Evolutionary conservation across 1,140 invertebrate species (phyloP).

Genomic region (Drosophila arizonae): DNA sequence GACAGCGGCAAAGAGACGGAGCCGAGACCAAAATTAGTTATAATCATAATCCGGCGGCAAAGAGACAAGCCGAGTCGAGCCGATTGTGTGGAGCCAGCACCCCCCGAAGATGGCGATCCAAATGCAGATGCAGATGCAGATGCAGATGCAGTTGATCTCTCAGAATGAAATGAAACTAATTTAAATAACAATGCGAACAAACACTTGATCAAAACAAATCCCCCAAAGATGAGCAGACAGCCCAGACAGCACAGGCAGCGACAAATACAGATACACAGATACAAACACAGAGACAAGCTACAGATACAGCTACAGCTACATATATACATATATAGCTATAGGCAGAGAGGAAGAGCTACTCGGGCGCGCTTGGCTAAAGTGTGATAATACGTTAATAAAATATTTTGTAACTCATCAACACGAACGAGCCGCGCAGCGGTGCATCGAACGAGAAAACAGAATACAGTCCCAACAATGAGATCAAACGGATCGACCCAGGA

Average conservation of each 20-base stretch:
- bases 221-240: constrained; percentile 52
- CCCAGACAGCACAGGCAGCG: constrained; percentile 27
- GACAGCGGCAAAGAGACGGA: constrained; percentile 22
- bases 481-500: constrained; percentile 79
- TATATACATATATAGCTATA: constrained; percentile 16
- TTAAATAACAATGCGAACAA: constrained; percentile 79
- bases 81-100: constrained; percentile 3
- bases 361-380: constrained; percentile 57
- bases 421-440: constrained; percentile 55
- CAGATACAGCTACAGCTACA: constrained; percentile 12
- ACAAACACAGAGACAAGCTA: constrained; percentile 13
- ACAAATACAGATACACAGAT: constrained; percentile 5
- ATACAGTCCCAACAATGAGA: constrained; percentile 65
- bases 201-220: constrained; percentile 80
- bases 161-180: constrained; percentile 78
- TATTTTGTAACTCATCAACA: constrained; percentile 82
- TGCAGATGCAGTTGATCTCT: constrained; percentile 22
- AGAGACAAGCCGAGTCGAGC: constrained; percentile 28
- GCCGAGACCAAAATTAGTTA: constrained; percentile 61
- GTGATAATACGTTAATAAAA: constrained; percentile 83
- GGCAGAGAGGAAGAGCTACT: constrained; percentile 3
- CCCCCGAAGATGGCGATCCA: constrained; percentile 1
- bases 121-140: constrained; percentile 7
- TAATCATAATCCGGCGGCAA: constrained; percentile 69
- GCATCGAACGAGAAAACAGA: constrained; percentile 32